Base-by-base conservation (phyloP, 2,888 invertebrate genomes). In the Ornithoptera priamus region DNA sequence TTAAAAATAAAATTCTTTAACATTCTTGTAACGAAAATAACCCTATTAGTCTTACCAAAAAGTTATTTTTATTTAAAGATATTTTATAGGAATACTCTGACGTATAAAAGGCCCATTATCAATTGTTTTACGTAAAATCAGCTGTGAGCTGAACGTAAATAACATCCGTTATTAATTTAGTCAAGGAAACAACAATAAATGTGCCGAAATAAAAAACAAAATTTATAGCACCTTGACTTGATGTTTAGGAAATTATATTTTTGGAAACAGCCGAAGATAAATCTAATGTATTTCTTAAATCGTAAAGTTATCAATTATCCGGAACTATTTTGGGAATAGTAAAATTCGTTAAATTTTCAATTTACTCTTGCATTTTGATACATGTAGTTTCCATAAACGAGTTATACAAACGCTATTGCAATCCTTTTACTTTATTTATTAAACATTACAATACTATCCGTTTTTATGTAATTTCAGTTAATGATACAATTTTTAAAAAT, bases 161-260 rank as follows among this genome's bases (percentile, higher is more conserved):
- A 62, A 50, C 42, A n/a, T 46, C 61, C 65, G 20, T 69, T 65
- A 69, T 69, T 61, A 53, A 53, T 53, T n/a, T 61, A 62, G 30
- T 65, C 57, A 69, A 65, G 61, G 66, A 66, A 53, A 62, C 39
- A 62, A 69, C 62, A 66, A 58, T 62, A 69, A 64, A 64, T 59
- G 59, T 64, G 18, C 17, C 15, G 53, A 68, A 64, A 68, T 68
- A 56, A 64, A 65, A 69, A 58, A 18, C 42, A 46, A 68, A 57
- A 65, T 62, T 65, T 62, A 57, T 61, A 50, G 18, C 58, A 50
- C 57, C 36, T 50, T 30, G 69, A 61, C 22, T 61, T 58, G 22
- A 22, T 65, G 42, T 46, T 46, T 59, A 58, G 58, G 12, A 60
- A 68, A 64, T 57, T 59, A 46, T 53, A 64, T 64, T 63, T 64